phyloP scores from a whole-genome alignment of 2,113 vertebrate species.

The Arizona elegans region DNA sequence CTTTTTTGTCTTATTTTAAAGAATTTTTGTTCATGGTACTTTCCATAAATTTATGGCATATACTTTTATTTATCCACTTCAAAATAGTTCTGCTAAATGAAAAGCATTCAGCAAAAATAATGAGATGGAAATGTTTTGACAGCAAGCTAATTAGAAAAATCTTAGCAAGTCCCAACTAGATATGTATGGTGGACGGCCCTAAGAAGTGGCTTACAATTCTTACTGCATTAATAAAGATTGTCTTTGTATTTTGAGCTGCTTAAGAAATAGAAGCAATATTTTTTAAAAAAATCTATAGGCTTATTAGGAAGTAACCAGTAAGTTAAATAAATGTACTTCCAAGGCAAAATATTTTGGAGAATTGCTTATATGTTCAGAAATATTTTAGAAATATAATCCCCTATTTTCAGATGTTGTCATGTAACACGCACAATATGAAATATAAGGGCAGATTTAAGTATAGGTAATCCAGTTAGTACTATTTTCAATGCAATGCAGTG shows the following conservation, averaged over 20 bases:
- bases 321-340: neutral
- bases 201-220: neutral
- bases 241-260: neutral
- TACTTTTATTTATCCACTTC: neutral
- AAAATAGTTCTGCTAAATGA: neutral
- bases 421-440: neutral
- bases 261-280: neutral
- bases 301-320: neutral
- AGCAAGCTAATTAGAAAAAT: neutral
- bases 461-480: no score
- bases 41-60: neutral
- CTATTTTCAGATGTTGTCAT: neutral
- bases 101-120: neutral
- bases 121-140: neutral
- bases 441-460: neutral
- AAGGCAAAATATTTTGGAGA: neutral
- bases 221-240: neutral
- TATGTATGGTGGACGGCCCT: neutral
- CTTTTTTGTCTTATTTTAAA: neutral
- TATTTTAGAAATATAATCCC: neutral
- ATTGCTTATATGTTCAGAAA: neutral
- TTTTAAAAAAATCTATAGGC: neutral
- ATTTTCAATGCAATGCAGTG: no score
- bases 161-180: neutral
- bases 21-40: neutral